Conservation (phyloP, 2,113 vertebrate genomes). For the Mesoclemmys tuberculata region DNA sequence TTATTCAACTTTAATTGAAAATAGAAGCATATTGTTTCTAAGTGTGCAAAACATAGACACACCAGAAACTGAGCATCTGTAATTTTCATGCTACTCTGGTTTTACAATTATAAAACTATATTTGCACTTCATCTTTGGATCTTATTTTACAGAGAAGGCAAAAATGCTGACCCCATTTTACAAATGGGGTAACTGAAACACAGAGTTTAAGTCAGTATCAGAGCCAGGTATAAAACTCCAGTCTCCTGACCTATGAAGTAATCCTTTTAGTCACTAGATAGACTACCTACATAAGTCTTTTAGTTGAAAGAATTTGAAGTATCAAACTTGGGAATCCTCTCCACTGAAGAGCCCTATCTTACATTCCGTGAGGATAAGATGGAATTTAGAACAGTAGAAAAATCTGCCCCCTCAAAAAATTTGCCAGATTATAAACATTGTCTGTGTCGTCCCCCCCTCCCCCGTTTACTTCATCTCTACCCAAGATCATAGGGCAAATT, state of each 20-base stretch:
- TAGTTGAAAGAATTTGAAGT: neutral
- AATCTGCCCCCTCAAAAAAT: neutral
- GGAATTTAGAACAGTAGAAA: neutral
- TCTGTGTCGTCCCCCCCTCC: neutral
- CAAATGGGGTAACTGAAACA: neutral
- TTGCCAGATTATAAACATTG: neutral
- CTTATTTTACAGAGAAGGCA: neutral
- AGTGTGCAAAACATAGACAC: neutral
- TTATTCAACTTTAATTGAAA: constrained; percentile 7
- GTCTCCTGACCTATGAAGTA: neutral
- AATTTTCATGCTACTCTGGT: neutral
- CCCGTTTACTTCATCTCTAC: neutral
- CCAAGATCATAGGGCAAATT: neutral
- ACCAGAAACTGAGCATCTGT: neutral
- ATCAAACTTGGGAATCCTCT: neutral
- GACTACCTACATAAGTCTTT: neutral
- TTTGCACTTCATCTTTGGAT: neutral
- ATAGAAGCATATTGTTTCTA: neutral
- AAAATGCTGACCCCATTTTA: neutral
- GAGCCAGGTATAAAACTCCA: neutral
- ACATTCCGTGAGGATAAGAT: neutral
- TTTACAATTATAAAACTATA: neutral
- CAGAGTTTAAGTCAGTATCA: neutral
- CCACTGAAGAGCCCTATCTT: neutral
- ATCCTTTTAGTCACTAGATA: neutral